phyloP scores from a whole-genome alignment of 2,888 invertebrate genomes.

The Drosophila sordidula region DNA sequence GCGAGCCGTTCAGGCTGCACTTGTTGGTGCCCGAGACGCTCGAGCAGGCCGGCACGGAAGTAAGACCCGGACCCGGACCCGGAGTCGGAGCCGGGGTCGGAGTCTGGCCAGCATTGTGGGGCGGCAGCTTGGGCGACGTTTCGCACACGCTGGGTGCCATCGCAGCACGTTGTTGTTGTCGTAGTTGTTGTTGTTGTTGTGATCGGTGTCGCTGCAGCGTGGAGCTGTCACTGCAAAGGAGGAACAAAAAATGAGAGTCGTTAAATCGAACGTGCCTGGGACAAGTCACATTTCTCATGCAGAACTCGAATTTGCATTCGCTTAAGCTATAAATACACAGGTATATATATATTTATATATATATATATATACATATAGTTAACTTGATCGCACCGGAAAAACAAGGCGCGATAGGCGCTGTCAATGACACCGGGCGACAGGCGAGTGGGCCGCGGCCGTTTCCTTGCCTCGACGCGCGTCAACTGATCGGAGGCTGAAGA shows the following conservation, averaged over 20 bases:
- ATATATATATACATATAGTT: not conserved
- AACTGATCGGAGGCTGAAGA: constrained; percentile 43
- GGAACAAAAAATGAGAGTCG: constrained; percentile 50
- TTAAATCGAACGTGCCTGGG: constrained; percentile 44
- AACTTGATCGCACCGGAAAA: constrained; percentile 79
- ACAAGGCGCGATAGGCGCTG: constrained; percentile 61
- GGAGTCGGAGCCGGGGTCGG: not conserved
- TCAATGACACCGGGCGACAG: constrained; percentile 62
- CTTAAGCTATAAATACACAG: constrained; percentile 40
- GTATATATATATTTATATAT: not conserved
- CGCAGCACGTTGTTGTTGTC: constrained; percentile 29
- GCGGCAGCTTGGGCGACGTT: constrained; percentile 79
- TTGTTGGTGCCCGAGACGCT: constrained; percentile 67
- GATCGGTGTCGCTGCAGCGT: constrained; percentile 75
- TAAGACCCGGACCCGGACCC: not conserved
- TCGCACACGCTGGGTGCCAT: constrained; percentile 86
- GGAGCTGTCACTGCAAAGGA: constrained; percentile 85
- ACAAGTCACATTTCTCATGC: constrained; percentile 40
- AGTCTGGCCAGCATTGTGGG: constrained; percentile 47
- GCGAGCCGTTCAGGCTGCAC: constrained; percentile 80
- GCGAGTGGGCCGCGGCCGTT: constrained; percentile 41
- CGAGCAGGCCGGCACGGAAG: constrained; percentile 20
- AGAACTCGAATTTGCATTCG: constrained; percentile 71
- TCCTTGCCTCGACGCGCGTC: constrained; percentile 42
- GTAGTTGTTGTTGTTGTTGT: constrained; percentile 6